Percentiles rank a stretch among this genome's conserved stretches.
These are phyloP conservation scores for Tetraneura akinire DNA, from an alignment of 1,140 invertebrate species.

Conservation along the genomic window DNA sequence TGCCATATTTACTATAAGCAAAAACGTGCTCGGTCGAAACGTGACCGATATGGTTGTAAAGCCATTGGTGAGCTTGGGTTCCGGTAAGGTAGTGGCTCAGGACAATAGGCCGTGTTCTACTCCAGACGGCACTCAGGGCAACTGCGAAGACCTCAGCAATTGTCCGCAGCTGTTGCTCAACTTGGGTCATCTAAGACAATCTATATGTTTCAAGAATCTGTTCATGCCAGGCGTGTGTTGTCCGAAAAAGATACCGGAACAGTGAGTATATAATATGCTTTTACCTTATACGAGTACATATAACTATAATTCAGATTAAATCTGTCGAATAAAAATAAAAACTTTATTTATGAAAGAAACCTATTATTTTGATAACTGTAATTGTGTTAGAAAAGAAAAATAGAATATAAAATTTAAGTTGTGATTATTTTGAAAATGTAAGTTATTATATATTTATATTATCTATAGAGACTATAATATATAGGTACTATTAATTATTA, in stretches of 20 bases:
- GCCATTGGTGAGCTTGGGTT: conserved; percentile 60
- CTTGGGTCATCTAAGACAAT: conserved; percentile 77
- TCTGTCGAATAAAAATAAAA: too few relatives aligned
- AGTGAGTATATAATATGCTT: conserved; percentile 51
- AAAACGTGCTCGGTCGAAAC: conserved; percentile 77
- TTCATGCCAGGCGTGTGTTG: conserved; percentile 91
- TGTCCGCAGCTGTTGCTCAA: conserved; percentile 86
- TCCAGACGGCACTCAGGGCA: conserved; percentile 74
- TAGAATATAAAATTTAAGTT: too few relatives aligned
- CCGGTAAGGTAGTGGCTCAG: conserved; percentile 55
- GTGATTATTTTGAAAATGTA: too few relatives aligned
- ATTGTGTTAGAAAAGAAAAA: too few relatives aligned
- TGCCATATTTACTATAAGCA: conserved; percentile 77
- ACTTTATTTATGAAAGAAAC: too few relatives aligned
- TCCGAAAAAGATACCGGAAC: conserved; percentile 62
- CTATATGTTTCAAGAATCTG: conserved; percentile 87
- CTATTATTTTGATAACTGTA: too few relatives aligned
- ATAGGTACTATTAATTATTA: too few relatives aligned
- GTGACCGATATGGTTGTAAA: conserved; percentile 76
- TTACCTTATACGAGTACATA: background rate
- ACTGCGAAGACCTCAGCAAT: conserved; percentile 83
- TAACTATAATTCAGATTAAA: background rate
- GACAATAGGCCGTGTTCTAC: conserved; percentile 70
- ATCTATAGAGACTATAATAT: too few relatives aligned
- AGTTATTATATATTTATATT: too few relatives aligned